These are phyloP conservation scores for Choloepus hoffmanni DNA, from an alignment of 2,113 vertebrate species.

Conservation along the genomic window DNA sequence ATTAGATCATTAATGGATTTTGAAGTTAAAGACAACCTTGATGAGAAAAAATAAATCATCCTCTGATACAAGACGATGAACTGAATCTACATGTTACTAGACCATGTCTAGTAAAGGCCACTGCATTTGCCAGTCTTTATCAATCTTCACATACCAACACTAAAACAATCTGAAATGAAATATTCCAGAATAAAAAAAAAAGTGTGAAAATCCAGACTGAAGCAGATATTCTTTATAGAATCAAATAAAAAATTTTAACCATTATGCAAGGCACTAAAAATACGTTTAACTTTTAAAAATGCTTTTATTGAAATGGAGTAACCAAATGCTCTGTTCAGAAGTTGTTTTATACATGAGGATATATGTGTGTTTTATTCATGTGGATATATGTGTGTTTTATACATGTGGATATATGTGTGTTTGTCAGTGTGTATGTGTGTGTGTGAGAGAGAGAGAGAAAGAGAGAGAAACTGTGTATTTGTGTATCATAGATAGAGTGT, in stretches of 20 bases:
- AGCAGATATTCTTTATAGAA: not conserved
- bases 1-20: slow-evolving; percentile 65
- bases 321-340: not conserved
- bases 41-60: slow-evolving; percentile 68
- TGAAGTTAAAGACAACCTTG: slow-evolving; percentile 63
- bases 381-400: not conserved
- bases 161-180: not conserved
- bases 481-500: not conserved
- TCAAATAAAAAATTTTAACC: not conserved
- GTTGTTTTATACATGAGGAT: not conserved
- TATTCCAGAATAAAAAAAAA: not conserved
- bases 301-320: not conserved
- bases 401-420: too few species aligned
- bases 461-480: too few species aligned
- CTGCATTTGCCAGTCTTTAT: not conserved
- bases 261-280: not conserved
- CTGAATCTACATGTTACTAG: not conserved
- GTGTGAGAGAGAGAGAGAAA: too few species aligned
- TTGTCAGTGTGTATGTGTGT: too few species aligned
- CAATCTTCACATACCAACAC: not conserved
- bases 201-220: not conserved
- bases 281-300: not conserved
- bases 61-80: not conserved
- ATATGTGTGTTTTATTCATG: too few species aligned
- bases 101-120: not conserved